Evolutionary conservation across 2,797 vertebrate species (phyloP).

Genomic region (Salarias fasciatus): DNA sequence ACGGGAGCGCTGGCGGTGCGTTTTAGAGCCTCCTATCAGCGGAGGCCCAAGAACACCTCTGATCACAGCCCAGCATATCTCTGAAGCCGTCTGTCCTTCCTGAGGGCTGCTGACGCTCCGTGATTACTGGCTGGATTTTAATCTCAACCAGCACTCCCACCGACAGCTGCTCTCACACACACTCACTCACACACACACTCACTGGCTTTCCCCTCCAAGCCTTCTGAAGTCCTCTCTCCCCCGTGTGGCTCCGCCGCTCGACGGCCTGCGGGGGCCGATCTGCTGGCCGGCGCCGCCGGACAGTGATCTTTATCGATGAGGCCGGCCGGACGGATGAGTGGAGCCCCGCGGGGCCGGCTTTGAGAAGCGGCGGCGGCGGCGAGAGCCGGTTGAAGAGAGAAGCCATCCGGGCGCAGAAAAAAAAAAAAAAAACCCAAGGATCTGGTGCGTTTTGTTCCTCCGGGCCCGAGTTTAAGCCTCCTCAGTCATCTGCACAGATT

Average conservation of each 20-base stretch:
- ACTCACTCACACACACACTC: too few relatives aligned
- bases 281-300: conserved; percentile 57
- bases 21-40: conserved; percentile 34
- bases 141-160: conserved; percentile 42
- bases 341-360: conserved; percentile 50
- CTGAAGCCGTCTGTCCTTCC: conserved; percentile 52
- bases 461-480: conserved; percentile 19
- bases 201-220: conserved; percentile 14
- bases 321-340: conserved; percentile 46
- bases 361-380: conserved; percentile 8
- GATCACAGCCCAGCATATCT: conserved; percentile 66
- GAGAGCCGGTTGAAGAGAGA: not conserved
- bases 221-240: conserved; percentile 43
- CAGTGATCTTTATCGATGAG: conserved; percentile 69
- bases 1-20: conserved; percentile 15
- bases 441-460: conserved; percentile 9
- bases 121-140: conserved; percentile 50
- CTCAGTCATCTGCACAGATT: conserved; percentile 17
- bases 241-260: conserved; percentile 32
- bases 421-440: not conserved
- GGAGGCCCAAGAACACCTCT: conserved; percentile 40
- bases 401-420: conserved; percentile 2
- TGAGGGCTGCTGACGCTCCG: conserved; percentile 34
- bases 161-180: conserved; percentile 9
- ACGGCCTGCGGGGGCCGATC: conserved; percentile 40